Percentiles rank a stretch among this genome's conserved stretches.
These are phyloP conservation scores for Sarotherodon lohbergeri DNA, from an alignment of 2,113 vertebrate species.

Conservation along the genomic window DNA sequence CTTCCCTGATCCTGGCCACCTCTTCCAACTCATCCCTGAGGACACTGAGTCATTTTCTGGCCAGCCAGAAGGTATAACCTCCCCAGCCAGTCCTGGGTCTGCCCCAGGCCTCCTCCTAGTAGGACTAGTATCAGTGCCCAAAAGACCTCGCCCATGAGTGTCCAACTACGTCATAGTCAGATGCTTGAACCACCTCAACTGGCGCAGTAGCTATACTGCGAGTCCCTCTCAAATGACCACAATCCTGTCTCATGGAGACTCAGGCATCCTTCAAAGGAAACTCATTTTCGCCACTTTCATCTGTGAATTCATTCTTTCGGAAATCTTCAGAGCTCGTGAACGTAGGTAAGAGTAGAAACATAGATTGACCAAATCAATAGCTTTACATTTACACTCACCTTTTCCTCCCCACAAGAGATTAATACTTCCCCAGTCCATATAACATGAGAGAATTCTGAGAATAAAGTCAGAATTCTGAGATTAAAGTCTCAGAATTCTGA, in stretches of 20 bases:
- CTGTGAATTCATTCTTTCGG: background rate
- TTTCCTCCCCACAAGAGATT: background rate
- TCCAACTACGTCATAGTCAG: background rate
- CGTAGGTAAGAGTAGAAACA: background rate
- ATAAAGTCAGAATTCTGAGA: background rate
- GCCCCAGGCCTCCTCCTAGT: background rate
- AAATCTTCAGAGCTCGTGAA: background rate
- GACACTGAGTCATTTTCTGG: background rate
- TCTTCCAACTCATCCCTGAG: background rate
- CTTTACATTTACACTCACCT: background rate
- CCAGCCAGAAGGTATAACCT: background rate
- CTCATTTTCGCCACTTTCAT: background rate
- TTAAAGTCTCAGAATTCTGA: background rate
- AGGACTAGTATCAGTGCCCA: background rate
- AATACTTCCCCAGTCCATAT: background rate
- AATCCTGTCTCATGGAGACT: background rate
- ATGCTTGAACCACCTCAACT: background rate
- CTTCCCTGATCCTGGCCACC: background rate
- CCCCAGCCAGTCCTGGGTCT: background rate
- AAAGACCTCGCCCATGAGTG: background rate
- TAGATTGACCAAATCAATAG: background rate
- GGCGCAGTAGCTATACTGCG: background rate
- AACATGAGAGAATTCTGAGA: background rate
- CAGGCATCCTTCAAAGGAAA: background rate
- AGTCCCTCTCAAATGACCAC: background rate